Evolutionary conservation across 2,113 vertebrate genomes (phyloP), one percentile per base, ranked within the genome.

Genomic region (Dasyurus viverrinus): DNA sequence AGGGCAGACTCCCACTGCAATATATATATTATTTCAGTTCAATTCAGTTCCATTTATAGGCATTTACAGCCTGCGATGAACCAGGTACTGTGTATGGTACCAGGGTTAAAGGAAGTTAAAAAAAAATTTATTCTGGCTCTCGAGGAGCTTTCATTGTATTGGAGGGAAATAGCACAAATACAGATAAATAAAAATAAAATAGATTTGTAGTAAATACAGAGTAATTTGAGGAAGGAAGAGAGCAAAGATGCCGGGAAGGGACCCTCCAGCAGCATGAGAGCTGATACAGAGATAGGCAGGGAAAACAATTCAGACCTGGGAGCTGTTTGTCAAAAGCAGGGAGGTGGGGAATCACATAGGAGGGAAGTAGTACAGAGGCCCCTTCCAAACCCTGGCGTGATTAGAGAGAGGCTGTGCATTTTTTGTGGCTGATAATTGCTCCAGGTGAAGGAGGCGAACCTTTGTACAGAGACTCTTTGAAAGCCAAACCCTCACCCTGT

Each of bases 1-100:
- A 90, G 91, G 90, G 89, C 60, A 94, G 68, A 26, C 92, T 91
- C 50, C 91, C 50, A 55, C 68, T 55, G 55, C 16, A 94, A 48
- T 48, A 48, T 48, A 90, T 30, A 22, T 84, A 36, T 4, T 2
- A 19, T 76, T 76, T 76, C 16, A n/a, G n/a, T n/a, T 19, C 36
- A 42, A 8, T 42, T n/a, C 68, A 84, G 68, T 84, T 84, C 19
- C 0, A 9, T 57, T 57, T 23, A 42, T 0, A 42, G 42, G 19
- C 6, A 42, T 84, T 84, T 84, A 42, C n/a, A 16, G 19, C n/a
- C 68, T 84, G 22, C 68, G n/a, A 19, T n/a, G 68, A 27, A 4
- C 19, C n/a, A 84, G 68, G n/a, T 19, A 76, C 16, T n/a, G 14
- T 76, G n/a, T 7, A 8, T 23, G n/a, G 36, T 84, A 6, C 36